Evolutionary conservation across 2,888 invertebrate species (phyloP), one percentile per base, ranked within the genome.

Genomic region (Alloplasta piceator): DNA sequence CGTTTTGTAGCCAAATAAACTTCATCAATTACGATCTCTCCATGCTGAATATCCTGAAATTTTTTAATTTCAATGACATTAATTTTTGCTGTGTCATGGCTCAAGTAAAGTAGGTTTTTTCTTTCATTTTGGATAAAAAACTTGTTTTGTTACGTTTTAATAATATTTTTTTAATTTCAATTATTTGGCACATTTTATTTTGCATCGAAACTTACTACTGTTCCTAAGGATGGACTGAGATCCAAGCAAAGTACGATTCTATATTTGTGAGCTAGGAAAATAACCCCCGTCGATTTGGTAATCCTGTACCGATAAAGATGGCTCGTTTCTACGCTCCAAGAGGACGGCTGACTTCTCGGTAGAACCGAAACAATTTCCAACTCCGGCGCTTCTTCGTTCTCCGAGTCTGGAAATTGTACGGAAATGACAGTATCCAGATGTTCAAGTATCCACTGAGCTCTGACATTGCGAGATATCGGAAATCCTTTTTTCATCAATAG

Each of bases 231-330:
- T 7, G 96, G 96, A 89, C 96, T 96, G 90, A 97, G 94, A 91
- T 97, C 97, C 78, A 97, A 93, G 85, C 96, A 95, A 89, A 96
- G 96, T 61, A 96, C 96, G 84, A 96, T 94, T 82, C 95, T 93
- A 90, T 97, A 96, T 80, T 94, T 94, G 84, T 95, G 94, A 16
- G 96, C 94, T 52, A 97, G 92, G 91, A 96, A 96, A 85, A 95
- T 94, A 46, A 96, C 93, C 81, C 93, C 93, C 56, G 95, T 95
- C 39, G 93, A 90, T 50, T 94, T 92, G 16, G 94, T 93, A 75
- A 95, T 93, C 84, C 93, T 91, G 90, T 94, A 95, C 79, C 93
- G 92, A 87, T 90, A 93, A 52, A 89, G 85, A 85, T 93, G 90
- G 83, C 92, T 92, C 43, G 91, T 92, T 78, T 93, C 92, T 82